Conservation (phyloP, 2,888 invertebrate genomes). For the Micoletzkya japonica region DNA sequence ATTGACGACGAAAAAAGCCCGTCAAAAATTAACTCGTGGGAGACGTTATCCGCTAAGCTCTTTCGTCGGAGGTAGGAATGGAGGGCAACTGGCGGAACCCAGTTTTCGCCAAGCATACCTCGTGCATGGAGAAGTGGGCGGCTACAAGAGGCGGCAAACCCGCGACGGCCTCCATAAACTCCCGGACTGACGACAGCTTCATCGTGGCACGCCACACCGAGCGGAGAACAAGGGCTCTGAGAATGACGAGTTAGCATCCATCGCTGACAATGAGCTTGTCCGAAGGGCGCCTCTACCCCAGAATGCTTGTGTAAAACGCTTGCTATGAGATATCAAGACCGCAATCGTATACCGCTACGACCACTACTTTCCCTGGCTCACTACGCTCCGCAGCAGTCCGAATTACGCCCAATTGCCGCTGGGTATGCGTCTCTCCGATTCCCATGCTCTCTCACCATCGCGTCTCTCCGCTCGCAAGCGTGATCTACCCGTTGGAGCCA, state of each 20-base stretch:
- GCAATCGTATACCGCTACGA: background rate
- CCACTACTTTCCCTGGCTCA: no score
- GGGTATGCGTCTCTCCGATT: background rate
- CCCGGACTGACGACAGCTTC: constrained; percentile 4
- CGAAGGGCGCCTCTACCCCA: no score
- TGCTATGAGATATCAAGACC: background rate
- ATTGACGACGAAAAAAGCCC: background rate
- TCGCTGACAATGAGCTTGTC: no score
- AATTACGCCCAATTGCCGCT: no score
- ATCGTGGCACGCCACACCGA: constrained; percentile 19
- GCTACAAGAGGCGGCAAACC: constrained; percentile 12
- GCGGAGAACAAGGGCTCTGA: constrained; percentile 20
- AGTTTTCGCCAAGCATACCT: no score
- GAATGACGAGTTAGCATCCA: no score
- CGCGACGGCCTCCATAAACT: constrained; percentile 20
- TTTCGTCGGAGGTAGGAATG: no score
- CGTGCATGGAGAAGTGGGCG: constrained; percentile 23
- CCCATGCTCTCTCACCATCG: background rate
- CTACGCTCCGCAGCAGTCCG: no score
- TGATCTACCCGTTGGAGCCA: no score
- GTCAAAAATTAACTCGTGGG: background rate
- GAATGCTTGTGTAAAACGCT: background rate
- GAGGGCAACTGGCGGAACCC: no score
- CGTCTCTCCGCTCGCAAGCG: no score
- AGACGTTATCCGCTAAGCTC: background rate